Evolutionary conservation across 2,113 vertebrate genomes (phyloP).

Genomic region (Pristiophorus japonicus): DNA sequence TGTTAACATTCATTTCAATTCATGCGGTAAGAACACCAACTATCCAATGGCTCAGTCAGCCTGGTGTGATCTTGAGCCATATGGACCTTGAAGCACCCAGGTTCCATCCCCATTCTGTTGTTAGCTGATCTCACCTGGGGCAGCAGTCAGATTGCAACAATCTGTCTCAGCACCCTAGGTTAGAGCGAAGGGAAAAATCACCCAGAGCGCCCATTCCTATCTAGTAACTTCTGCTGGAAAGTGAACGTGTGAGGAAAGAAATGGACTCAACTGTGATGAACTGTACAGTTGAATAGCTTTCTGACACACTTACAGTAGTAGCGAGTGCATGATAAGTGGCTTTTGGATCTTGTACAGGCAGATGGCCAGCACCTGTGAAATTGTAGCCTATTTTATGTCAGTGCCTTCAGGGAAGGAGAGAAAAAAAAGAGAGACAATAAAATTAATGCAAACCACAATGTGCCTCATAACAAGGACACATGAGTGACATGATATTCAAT

Average conservation of each 20-base stretch:
- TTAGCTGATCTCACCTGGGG: not conserved
- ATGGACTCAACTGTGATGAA: not conserved
- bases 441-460: not conserved
- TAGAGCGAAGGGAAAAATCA: not conserved
- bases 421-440: not conserved
- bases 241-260: not conserved
- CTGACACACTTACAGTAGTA: not conserved
- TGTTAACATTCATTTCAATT: not conserved
- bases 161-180: not conserved
- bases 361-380: not conserved
- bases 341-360: not conserved
- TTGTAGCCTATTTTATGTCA: not conserved
- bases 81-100: not conserved
- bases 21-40: not conserved
- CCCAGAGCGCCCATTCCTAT: not conserved
- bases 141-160: not conserved
- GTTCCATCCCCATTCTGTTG: not conserved
- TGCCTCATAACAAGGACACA: not conserved
- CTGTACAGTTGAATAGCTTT: not conserved
- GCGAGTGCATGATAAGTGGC: not conserved
- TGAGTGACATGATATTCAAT: not conserved
- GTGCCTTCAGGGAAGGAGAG: not conserved
- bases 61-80: not conserved
- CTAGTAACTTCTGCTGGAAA: not conserved
- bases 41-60: not conserved